These are phyloP conservation scores for Lanius ludovicianus DNA, from an alignment of 2,113 vertebrate species.

Conservation along the genomic window DNA sequence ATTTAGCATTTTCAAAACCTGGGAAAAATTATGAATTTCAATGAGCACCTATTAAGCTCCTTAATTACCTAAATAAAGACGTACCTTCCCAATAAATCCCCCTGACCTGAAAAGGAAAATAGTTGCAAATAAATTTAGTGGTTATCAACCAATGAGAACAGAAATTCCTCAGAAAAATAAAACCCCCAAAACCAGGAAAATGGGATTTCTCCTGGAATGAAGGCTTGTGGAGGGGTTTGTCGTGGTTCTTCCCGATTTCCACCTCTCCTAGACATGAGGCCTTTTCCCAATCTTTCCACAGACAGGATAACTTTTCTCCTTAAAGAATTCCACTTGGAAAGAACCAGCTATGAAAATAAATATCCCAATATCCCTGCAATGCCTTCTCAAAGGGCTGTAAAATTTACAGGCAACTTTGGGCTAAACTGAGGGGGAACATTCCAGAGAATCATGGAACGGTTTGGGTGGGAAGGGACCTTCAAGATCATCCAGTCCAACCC, in stretches of 20 bases:
- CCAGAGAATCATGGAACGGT: background rate
- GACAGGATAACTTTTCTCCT: background rate
- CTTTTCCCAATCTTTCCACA: fast-evolving
- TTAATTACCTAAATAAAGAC: slow-evolving; percentile 43
- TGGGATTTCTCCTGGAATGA: background rate
- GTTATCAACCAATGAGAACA: background rate
- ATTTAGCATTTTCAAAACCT: slow-evolving; percentile 39
- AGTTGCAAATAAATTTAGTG: background rate
- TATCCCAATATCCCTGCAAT: background rate
- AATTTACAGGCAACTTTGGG: background rate
- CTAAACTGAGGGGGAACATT: background rate
- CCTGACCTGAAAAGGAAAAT: background rate
- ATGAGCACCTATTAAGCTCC: background rate
- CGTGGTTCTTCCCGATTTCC: fast-evolving
- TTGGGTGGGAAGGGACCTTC: background rate
- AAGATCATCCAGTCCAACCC: background rate
- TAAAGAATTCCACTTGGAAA: background rate
- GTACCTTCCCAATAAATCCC: background rate
- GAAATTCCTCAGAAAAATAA: background rate
- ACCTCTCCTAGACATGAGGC: background rate
- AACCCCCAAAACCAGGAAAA: background rate
- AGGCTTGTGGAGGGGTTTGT: background rate
- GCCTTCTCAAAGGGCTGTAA: background rate
- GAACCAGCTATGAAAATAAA: background rate
- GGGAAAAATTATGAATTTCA: slow-evolving; percentile 6